phyloP scores from a whole-genome alignment of 2,113 vertebrate species.

The Rhabdornis inornatus region DNA sequence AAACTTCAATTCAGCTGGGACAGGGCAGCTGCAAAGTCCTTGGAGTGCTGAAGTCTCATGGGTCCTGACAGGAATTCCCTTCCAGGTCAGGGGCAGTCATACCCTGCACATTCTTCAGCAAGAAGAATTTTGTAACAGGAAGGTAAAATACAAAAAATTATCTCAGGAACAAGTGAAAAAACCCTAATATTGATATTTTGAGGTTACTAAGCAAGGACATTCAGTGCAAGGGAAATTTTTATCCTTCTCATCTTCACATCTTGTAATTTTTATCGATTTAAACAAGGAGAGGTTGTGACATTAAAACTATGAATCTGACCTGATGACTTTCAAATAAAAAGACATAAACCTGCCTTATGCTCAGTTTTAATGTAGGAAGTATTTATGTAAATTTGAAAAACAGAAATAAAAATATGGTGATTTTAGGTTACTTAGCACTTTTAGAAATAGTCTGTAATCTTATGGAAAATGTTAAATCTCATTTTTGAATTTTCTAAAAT shows the following conservation, averaged over 20 bases:
- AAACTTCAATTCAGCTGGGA: not conserved
- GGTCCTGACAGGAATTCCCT: conserved; percentile 8
- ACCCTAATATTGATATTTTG: not conserved
- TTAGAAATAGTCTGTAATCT: not conserved
- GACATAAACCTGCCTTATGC: not conserved
- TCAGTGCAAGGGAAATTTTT: not conserved
- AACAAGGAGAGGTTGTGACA: not conserved
- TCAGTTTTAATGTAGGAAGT: not conserved
- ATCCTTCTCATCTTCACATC: not conserved
- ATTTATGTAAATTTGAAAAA: not conserved
- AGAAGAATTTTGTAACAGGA: not conserved
- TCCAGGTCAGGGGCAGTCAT: not conserved
- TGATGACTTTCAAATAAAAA: not conserved
- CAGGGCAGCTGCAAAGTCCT: not conserved
- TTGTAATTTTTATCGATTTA: not conserved
- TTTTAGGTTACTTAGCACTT: not conserved
- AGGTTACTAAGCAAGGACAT: not conserved
- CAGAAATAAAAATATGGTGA: not conserved
- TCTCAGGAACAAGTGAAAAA: not conserved
- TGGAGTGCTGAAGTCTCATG: not conserved
- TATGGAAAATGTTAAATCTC: not conserved
- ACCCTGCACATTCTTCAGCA: not conserved
- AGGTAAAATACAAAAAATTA: not conserved
- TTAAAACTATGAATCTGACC: not conserved
- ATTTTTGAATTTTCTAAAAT: not conserved